Conservation (phyloP, 2,888 invertebrate species). For the Drosophila paramelanica region DNA sequence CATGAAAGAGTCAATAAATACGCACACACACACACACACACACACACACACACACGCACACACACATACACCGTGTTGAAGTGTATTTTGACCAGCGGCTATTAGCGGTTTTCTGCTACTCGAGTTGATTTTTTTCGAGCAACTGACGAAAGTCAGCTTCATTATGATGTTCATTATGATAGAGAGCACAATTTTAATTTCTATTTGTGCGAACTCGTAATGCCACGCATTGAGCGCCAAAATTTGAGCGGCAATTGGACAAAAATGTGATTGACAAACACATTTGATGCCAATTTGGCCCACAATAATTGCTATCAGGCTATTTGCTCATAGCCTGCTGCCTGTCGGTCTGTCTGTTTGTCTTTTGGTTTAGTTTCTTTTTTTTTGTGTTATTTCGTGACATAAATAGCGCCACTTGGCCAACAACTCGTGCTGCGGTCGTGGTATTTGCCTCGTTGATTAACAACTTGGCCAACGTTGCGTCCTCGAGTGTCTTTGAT, state of each 20-base stretch:
- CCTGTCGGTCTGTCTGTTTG: neutral
- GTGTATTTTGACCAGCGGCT: slow-evolving; percentile 59
- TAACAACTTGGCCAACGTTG: slow-evolving; percentile 43
- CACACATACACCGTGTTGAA: slow-evolving; percentile 1
- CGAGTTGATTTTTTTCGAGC: slow-evolving; percentile 21
- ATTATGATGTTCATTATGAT: slow-evolving; percentile 40
- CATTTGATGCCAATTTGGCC: slow-evolving; percentile 48
- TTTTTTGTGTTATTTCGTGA: slow-evolving; percentile 40
- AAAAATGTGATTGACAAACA: slow-evolving; percentile 54
- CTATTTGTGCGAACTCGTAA: slow-evolving; percentile 58
- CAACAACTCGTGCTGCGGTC: slow-evolving; percentile 31
- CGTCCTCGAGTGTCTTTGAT: slow-evolving; percentile 49
- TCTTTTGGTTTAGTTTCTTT: slow-evolving; percentile 24
- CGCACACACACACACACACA: slow-evolving; percentile 6
- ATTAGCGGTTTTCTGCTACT: slow-evolving; percentile 62
- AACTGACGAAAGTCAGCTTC: slow-evolving; percentile 52
- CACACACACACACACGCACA: slow-evolving; percentile 8
- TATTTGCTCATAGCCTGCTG: slow-evolving; percentile 22
- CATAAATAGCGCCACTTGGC: slow-evolving; percentile 55
- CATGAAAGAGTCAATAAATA: slow-evolving; percentile 11
- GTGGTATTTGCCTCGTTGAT: slow-evolving; percentile 38
- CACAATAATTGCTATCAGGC: slow-evolving; percentile 44
- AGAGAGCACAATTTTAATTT: slow-evolving; percentile 60
- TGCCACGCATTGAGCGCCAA: slow-evolving; percentile 25
- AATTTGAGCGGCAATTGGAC: slow-evolving; percentile 34